Evolutionary conservation across 2,888 invertebrate genomes (phyloP).

Genomic region (Masnerella sp.): DNA sequence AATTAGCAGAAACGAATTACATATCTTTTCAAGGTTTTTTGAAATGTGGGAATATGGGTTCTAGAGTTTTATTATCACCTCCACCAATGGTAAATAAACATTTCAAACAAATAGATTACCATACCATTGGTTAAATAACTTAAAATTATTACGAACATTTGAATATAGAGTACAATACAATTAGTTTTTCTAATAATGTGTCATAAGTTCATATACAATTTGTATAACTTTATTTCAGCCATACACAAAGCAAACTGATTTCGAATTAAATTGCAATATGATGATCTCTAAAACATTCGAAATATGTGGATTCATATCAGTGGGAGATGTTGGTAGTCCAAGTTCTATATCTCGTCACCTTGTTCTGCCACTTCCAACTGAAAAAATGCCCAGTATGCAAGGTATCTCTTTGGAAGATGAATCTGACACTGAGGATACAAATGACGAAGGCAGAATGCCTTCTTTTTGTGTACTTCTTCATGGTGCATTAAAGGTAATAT

Average conservation of each 20-base stretch:
- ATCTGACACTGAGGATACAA: slow-evolving; percentile 79
- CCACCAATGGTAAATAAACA: slow-evolving; percentile 81
- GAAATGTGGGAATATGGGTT: slow-evolving; percentile 87
- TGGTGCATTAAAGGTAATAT: slow-evolving; percentile 87
- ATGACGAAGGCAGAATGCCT: slow-evolving; percentile 88
- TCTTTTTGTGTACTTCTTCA: slow-evolving; percentile 96
- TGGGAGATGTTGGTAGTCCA: slow-evolving; percentile 92
- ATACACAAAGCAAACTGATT: slow-evolving; percentile 81
- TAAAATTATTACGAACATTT: too few relatives aligned
- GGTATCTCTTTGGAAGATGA: slow-evolving; percentile 78
- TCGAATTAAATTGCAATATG: slow-evolving; percentile 80
- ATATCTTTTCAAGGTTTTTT: slow-evolving; percentile 85
- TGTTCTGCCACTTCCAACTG: slow-evolving; percentile 85
- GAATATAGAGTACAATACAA: too few relatives aligned
- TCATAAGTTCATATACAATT: too few relatives aligned
- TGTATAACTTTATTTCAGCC: slow-evolving; percentile 76
- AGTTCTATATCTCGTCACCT: slow-evolving; percentile 94
- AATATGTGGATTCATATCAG: slow-evolving; percentile 92
- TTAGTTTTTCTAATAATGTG: too few relatives aligned
- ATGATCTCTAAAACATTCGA: slow-evolving; percentile 86
- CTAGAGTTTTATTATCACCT: slow-evolving; percentile 86
- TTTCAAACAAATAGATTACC: too few relatives aligned
- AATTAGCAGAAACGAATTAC: slow-evolving; percentile 86
- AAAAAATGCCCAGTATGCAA: slow-evolving; percentile 76
- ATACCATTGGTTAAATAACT: slow-evolving; percentile 24